Evolutionary conservation across 2,797 vertebrate genomes (phyloP).

Genomic region (Platalea minor): DNA sequence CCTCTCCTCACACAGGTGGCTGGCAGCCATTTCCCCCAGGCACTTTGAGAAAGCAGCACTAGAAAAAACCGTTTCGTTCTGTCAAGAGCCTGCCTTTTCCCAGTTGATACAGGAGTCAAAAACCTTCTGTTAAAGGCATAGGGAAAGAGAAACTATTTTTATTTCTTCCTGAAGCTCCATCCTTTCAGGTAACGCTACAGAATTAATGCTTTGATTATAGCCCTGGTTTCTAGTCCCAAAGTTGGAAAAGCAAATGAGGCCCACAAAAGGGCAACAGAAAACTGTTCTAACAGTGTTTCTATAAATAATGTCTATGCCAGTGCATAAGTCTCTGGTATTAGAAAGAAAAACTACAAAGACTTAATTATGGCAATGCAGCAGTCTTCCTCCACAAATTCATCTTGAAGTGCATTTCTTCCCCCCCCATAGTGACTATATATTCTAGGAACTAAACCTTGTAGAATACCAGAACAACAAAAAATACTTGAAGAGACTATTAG

Average conservation of each 20-base stretch:
- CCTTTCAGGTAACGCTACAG: slow-evolving; percentile 25
- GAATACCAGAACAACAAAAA: not conserved
- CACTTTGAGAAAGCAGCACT: not conserved
- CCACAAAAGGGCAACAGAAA: slow-evolving; percentile 45
- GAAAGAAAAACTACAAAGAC: slow-evolving; percentile 20
- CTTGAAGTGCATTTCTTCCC: not conserved
- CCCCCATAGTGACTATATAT: not conserved
- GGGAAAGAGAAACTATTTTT: not conserved
- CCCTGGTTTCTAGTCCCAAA: not conserved
- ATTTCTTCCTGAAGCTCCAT: not conserved
- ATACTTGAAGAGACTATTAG: not conserved
- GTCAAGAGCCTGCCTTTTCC: not conserved
- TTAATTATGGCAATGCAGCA: not conserved
- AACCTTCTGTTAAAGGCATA: not conserved
- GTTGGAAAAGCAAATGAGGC: slow-evolving; percentile 29
- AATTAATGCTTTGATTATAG: slow-evolving; percentile 35
- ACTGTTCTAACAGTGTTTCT: not conserved
- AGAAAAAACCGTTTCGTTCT: not conserved
- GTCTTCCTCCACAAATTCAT: not conserved
- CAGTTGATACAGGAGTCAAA: not conserved
- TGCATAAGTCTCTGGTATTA: not conserved
- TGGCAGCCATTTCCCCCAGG: not conserved
- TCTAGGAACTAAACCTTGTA: not conserved
- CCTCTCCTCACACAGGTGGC: not conserved
- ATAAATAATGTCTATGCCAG: slow-evolving; percentile 31